Conservation (phyloP, 2,797 vertebrate genomes). For the Catostomus latipinnis region DNA sequence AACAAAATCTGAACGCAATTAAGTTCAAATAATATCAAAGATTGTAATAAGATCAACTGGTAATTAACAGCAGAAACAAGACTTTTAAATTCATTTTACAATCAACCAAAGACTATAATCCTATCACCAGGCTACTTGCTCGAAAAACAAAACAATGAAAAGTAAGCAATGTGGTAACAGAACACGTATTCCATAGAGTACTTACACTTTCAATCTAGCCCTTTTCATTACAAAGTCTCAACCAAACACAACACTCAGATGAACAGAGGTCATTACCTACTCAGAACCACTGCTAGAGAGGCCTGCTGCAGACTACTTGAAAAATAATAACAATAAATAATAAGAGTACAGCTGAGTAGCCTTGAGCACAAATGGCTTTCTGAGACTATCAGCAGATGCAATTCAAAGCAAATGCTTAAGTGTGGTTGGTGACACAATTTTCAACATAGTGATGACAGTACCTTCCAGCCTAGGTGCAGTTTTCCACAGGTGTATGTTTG, state of each 20-base stretch:
- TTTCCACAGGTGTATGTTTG: not conserved
- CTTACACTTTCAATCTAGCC: not conserved
- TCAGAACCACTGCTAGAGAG: not conserved
- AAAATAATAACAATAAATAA: conserved; percentile 15
- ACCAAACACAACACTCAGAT: not conserved
- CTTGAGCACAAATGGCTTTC: conserved; percentile 12
- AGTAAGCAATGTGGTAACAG: not conserved
- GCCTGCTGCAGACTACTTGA: not conserved
- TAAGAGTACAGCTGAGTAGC: conserved; percentile 8
- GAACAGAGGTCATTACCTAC: not conserved
- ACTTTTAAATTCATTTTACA: not conserved
- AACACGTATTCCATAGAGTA: not conserved
- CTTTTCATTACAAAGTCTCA: conserved; percentile 12
- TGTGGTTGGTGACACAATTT: not conserved
- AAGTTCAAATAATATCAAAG: not conserved
- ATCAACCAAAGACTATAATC: not conserved
- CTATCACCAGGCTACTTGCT: not conserved
- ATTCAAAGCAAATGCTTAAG: conserved; percentile 1
- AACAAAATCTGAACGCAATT: not conserved
- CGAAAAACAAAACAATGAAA: not conserved
- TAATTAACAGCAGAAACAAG: not conserved
- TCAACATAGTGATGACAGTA: not conserved
- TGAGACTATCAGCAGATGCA: not conserved
- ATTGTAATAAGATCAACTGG: not conserved
- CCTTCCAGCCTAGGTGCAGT: conserved; percentile 16